Conservation (phyloP, 1,140 invertebrate genomes). For the Ips nitidus region DNA sequence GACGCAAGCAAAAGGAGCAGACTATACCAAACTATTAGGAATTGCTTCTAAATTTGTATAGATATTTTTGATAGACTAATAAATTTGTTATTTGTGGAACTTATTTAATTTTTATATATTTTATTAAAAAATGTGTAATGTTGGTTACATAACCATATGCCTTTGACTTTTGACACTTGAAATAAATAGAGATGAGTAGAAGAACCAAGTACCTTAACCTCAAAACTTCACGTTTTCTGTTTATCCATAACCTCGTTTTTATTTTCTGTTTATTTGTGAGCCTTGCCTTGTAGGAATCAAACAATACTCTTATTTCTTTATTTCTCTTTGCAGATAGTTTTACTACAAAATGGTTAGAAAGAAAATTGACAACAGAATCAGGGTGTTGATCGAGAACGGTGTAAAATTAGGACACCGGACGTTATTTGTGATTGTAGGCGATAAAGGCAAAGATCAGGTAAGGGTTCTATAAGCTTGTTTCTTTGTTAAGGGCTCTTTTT, state of each 20-base stretch:
- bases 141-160: too few relatives aligned
- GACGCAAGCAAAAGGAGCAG: conserved; percentile 79
- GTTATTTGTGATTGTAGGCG: conserved; percentile 93
- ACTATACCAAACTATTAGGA: conserved; percentile 93
- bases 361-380: conserved; percentile 96
- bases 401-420: conserved; percentile 84
- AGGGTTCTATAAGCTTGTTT: conserved; percentile 26
- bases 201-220: not conserved
- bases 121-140: too few relatives aligned
- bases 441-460: conserved; percentile 95
- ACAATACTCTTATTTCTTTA: too few relatives aligned
- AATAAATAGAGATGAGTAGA: too few relatives aligned
- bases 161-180: too few relatives aligned
- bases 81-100: not conserved
- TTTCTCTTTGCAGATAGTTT: too few relatives aligned
- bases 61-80: conserved; percentile 45
- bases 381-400: conserved; percentile 96
- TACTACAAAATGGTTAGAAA: conserved; percentile 72
- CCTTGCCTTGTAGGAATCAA: too few relatives aligned
- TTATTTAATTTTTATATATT: not conserved
- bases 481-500: not conserved
- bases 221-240: not conserved
- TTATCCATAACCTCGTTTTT: too few relatives aligned
- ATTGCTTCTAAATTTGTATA: conserved; percentile 92
- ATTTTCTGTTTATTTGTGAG: too few relatives aligned